These are phyloP conservation scores for Hecatera dysodea DNA, from an alignment of 2,888 invertebrate genomes.

Conservation along the genomic window DNA sequence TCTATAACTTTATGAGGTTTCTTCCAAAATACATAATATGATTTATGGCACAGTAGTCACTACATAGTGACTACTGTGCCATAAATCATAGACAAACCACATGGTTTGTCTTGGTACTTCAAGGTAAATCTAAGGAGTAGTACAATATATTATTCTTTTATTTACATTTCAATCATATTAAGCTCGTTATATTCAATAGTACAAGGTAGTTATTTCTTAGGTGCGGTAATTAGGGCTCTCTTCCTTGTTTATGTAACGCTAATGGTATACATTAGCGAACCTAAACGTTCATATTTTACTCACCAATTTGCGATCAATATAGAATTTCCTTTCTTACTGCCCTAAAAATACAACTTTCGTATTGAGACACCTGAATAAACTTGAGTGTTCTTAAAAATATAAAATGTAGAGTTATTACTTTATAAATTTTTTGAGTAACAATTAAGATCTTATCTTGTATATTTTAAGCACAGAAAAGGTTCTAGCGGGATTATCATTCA, in stretches of 20 bases:
- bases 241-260: constrained; percentile 29
- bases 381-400: constrained; percentile 9
- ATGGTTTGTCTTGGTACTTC: constrained; percentile 29
- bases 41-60: constrained; percentile 44
- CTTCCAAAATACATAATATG: constrained; percentile 47
- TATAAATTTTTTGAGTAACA: constrained; percentile 15
- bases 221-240: constrained; percentile 35
- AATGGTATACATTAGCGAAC: constrained; percentile 30
- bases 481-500: constrained; percentile 18
- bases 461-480: constrained; percentile 2
- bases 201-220: constrained; percentile 8
- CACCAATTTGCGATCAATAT: constrained; percentile 31
- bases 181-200: constrained; percentile 8
- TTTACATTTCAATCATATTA: constrained; percentile 25
- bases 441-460: neutral
- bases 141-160: constrained; percentile 19
- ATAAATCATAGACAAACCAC: no score
- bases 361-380: constrained; percentile 33
- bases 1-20: constrained; percentile 41
- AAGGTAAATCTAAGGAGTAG: constrained; percentile 24
- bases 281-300: constrained; percentile 27
- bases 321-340: constrained; percentile 18
- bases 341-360: constrained; percentile 26
- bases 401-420: constrained; percentile 17
- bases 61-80: no score